Evolutionary conservation across 23 tunicate species (phyloP), one percentile per base, ranked within the genome.

Genomic region (Styela plicata): DNA sequence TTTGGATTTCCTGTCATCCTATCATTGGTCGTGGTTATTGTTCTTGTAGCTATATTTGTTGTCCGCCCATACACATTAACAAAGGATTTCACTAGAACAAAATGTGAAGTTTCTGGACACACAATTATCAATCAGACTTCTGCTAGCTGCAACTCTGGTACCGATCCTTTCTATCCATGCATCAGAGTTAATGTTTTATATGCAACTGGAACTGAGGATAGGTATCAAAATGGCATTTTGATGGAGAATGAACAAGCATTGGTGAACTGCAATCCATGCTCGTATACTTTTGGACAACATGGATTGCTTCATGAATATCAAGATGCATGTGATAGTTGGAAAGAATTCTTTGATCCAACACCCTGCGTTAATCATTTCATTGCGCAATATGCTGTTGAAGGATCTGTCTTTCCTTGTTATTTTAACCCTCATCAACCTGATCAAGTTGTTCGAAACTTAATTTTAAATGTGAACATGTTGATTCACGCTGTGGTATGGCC

Each of bases 161-260:
- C 91, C 1, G 91, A 87, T 74, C 1, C 44, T 13, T 87, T 87
- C 63, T 10, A 33, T 0, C 86, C 91, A 63, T 87, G 91, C 53
- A 67, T 81, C 0, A 74, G 74, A 74, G 86, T 86, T 32, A 22
- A 21, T 2, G 90, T 86, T n/a, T 24, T 69, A 34, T 86, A 75
- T 70, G 80, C 84, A 18, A 80, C 79, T 26, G 83, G 79, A 52
- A 52, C 33, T 13, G 80, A 27, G 0, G 64, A 29, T 3, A 28
- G 20, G 29, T 32, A 71, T 71, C 33, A 57, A 35, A 28, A 66
- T 16, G 64, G 79, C 24, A 22, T 82, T 25, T 63, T 84, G 22
- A 74, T 87, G 86, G 91, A 87, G 63, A 87, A 87, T 67, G 91
- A 87, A 63, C 86, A 87, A 67, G 82, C 91, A 2, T 28, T 87